phyloP scores from a whole-genome alignment of 2,888 invertebrate genomes.

The Desoria tigrina region DNA sequence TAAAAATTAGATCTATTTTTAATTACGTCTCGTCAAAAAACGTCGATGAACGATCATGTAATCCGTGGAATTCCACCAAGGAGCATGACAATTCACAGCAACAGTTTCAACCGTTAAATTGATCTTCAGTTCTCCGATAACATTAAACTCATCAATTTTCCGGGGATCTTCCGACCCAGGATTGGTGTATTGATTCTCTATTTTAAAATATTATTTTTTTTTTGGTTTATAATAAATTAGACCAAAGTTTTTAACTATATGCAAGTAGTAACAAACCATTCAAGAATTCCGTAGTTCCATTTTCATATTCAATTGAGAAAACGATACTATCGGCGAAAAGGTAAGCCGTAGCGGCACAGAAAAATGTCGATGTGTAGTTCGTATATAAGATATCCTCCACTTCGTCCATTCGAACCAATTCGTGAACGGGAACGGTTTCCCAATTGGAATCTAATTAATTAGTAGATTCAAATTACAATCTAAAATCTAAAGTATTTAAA shows the following conservation, averaged over 20 bases:
- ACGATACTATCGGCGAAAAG: slow-evolving; percentile 29
- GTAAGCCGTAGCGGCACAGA: slow-evolving; percentile 22
- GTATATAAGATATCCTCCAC: slow-evolving; percentile 21
- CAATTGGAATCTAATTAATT: not conserved
- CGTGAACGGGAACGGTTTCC: not conserved
- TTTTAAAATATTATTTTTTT: not conserved
- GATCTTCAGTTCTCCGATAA: slow-evolving; percentile 24
- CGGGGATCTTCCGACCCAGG: not conserved
- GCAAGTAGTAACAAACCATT: not conserved
- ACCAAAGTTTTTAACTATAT: no score
- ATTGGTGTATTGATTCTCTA: not conserved
- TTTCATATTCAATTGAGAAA: slow-evolving; percentile 28
- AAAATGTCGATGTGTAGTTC: slow-evolving; percentile 18
- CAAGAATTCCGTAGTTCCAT: slow-evolving; percentile 11
- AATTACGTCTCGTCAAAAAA: slow-evolving; percentile 24
- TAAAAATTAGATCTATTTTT: no score
- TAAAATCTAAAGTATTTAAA: not conserved
- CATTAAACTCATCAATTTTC: slow-evolving; percentile 32
- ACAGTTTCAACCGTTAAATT: slow-evolving; percentile 25
- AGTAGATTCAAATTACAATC: not conserved
- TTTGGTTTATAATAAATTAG: no score
- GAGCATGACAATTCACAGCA: slow-evolving; percentile 24
- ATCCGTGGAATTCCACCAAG: slow-evolving; percentile 28
- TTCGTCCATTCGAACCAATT: slow-evolving; percentile 32
- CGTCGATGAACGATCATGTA: not conserved